phyloP scores from a whole-genome alignment of 2,888 invertebrate genomes.

The Tromatobia lineatoria region DNA sequence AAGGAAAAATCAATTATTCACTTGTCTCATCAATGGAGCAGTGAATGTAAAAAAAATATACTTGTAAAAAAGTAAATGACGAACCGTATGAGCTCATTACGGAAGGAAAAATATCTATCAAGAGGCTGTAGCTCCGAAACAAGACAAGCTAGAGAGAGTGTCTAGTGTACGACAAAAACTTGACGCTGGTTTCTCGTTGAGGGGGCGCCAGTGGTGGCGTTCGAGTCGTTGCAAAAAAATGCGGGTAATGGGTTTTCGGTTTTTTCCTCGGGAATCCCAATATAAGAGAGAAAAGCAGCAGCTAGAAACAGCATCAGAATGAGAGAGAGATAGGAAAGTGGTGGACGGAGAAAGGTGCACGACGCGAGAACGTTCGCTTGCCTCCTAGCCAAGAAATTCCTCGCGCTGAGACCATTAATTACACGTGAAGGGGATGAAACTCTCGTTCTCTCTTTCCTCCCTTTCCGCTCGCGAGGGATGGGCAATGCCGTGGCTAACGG shows the following conservation, averaged over 20 bases:
- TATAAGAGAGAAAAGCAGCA: constrained; percentile 42
- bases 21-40: background rate
- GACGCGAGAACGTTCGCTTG: constrained; percentile 48
- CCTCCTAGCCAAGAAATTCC: constrained; percentile 59
- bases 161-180: constrained; percentile 26
- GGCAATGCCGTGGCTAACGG: constrained; percentile 13
- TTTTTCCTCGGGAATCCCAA: constrained; percentile 65
- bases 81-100: background rate
- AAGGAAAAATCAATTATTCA: background rate
- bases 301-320: constrained; percentile 31
- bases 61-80: constrained; percentile 27
- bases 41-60: no score
- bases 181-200: background rate
- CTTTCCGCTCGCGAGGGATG: constrained; percentile 4
- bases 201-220: background rate
- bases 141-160: background rate
- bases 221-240: constrained; percentile 42
- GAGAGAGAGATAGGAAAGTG: background rate
- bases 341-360: constrained; percentile 15
- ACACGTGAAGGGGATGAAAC: constrained; percentile 66
- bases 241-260: constrained; percentile 57
- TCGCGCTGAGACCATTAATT: constrained; percentile 64
- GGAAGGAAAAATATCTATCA: constrained; percentile 30
- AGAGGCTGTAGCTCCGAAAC: constrained; percentile 5
- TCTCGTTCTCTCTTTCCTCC: constrained; percentile 46